These are phyloP conservation scores for Passer domesticus DNA, from an alignment of 2,113 vertebrate genomes.

Conservation along the genomic window DNA sequence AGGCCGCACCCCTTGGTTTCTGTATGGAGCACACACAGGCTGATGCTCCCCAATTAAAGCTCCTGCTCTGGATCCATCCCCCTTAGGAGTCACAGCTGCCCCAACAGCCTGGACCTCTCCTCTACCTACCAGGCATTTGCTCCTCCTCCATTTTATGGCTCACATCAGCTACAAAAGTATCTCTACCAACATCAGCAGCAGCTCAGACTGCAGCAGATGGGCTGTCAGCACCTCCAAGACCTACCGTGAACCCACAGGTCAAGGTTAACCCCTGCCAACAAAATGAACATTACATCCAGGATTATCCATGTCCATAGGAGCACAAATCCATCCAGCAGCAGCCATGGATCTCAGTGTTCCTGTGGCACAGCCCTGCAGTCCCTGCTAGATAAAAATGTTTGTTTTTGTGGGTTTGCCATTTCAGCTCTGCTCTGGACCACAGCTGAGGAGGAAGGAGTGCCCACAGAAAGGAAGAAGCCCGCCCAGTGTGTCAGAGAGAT, in stretches of 20 bases:
- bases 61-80: not conserved
- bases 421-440: not conserved
- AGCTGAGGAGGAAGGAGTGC: fast-evolving
- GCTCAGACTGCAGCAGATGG: not conserved
- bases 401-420: not conserved
- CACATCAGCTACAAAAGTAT: not conserved
- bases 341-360: fast-evolving
- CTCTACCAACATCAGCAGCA: not conserved
- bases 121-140: not conserved
- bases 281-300: not conserved
- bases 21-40: not conserved
- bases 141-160: not conserved
- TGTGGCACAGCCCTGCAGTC: not conserved
- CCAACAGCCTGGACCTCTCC: not conserved
- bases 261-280: not conserved
- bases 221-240: not conserved
- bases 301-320: not conserved
- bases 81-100: not conserved
- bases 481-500: not conserved
- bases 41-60: not conserved
- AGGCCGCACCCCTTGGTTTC: fast-evolving
- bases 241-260: not conserved
- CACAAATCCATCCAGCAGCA: not conserved
- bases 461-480: not conserved
- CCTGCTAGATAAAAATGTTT: not conserved